phyloP scores from a whole-genome alignment of 1,140 invertebrate genomes.

The Nebria ingens region DNA sequence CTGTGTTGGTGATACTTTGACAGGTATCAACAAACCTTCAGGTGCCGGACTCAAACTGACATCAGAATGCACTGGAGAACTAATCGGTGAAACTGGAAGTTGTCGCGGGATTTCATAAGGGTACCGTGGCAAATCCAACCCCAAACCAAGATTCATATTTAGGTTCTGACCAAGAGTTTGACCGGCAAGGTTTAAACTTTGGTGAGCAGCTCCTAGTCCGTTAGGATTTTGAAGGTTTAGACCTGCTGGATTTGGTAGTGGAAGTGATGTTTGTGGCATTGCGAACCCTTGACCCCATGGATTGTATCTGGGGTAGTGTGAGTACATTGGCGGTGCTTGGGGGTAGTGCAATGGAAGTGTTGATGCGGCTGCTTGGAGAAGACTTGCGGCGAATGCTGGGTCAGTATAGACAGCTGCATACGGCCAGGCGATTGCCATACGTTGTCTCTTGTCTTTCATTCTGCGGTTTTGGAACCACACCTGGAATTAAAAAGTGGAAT shows the following conservation, averaged over 20 bases:
- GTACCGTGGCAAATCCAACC: conserved; percentile 24
- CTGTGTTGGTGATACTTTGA: conserved; percentile 26
- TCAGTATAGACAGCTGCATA: conserved; percentile 88
- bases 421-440: conserved; percentile 88
- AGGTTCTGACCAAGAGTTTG: conserved; percentile 20
- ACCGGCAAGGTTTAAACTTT: conserved; percentile 13
- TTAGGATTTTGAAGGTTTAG: conserved; percentile 15
- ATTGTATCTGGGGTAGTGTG: conserved; percentile 33
- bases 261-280: neutral
- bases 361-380: conserved; percentile 78
- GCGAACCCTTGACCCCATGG: conserved; percentile 15
- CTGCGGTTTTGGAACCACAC: conserved; percentile 98
- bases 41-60: conserved; percentile 28
- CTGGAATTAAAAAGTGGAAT: conserved; percentile 43
- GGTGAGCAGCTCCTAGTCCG: conserved; percentile 13
- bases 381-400: conserved; percentile 80
- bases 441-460: conserved; percentile 98
- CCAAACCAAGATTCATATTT: conserved; percentile 28
- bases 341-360: conserved; percentile 38
- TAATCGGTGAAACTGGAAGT: conserved; percentile 20
- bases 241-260: conserved; percentile 13
- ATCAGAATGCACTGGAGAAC: conserved; percentile 26
- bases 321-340: conserved; percentile 37
- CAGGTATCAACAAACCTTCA: conserved; percentile 25
- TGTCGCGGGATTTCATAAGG: conserved; percentile 13